Evolutionary conservation across 35 echinoderm and acorn worm species (phyloP), one percentile per base, ranked within the genome.

Genomic region (Lytechinus variegatus): DNA sequence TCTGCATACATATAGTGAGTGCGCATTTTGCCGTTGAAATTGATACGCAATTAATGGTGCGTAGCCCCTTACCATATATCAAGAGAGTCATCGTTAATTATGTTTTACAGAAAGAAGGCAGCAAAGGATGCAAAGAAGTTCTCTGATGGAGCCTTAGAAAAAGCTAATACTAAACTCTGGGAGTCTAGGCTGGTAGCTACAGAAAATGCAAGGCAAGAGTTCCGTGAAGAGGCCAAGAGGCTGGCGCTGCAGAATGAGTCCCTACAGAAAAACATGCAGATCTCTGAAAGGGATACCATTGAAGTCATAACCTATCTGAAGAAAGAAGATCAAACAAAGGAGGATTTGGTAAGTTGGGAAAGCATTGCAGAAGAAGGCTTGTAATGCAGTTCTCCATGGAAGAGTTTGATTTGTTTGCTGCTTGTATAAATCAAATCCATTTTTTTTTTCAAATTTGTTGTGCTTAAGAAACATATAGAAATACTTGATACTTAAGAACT

Each of bases 261-360:
- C 0, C 86, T 99, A 9, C 97, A 99, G 87, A 96, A 89, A 27
- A 94, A 97, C 51, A 94, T 98, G 94, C 54, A 89, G 54, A 53
- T 97, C 52, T 96, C 98, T 92, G 98, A 99, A 87, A 98, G 95
- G 55, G 98, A 98, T 86, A 99, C 98, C 27, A 97, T 99, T 71
- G 98, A 99, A 91, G 97, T 99, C 54, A 97, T 98, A 27, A 98
- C 97, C 52, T 99, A 98, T 96, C 94, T 99, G n/a, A 99, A 99
- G 86, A 95, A 96, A 89, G 98, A 99, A 54, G 98, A 99, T 91
- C 97, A 99, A 87, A 55, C 97, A 4, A 99, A 99, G 58, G 98
- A 99, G 95, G 98, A 99, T 86, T 92, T 99, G 92, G 98, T 99
- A 96, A 91, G 97, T 91, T 16, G 19, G n/a, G 3, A 24, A 79